Evolutionary conservation across 2,113 vertebrate species (phyloP).

Genomic region (Pseudorectes ferrugineus): DNA sequence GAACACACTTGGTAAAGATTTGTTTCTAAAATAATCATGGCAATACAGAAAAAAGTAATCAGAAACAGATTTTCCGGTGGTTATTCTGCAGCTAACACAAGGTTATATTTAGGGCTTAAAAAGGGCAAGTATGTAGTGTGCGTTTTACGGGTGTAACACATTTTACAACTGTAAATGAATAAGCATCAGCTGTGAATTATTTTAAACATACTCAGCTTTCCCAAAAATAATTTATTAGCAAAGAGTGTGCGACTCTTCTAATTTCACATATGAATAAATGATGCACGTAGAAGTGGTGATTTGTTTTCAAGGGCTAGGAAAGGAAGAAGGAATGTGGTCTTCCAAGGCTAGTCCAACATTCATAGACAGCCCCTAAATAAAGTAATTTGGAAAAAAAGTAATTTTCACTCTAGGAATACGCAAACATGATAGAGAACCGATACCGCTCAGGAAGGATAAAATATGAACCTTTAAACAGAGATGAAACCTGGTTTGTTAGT

Average conservation of each 20-base stretch:
- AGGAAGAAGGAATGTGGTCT: not conserved
- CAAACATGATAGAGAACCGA: not conserved
- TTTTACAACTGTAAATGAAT: not conserved
- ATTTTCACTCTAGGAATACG: not conserved
- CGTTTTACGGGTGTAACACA: not conserved
- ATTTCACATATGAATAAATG: not conserved
- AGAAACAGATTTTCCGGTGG: not conserved
- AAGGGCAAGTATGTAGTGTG: not conserved
- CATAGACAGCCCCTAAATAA: not conserved
- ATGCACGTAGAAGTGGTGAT: not conserved
- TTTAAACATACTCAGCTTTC: not conserved
- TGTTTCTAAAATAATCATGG: not conserved
- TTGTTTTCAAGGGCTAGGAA: not conserved
- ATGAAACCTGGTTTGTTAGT: not conserved
- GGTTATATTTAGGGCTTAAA: not conserved
- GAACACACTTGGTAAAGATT: not conserved
- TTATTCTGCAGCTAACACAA: not conserved
- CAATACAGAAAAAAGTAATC: not conserved
- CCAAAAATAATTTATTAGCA: not conserved
- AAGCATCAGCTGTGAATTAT: not conserved
- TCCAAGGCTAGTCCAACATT: not conserved
- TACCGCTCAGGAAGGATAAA: not conserved
- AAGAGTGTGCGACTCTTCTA: not conserved
- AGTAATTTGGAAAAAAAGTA: not conserved
- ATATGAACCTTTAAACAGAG: not conserved